Conservation (phyloP, 2,797 vertebrate species). For the Nasua narica region DNA sequence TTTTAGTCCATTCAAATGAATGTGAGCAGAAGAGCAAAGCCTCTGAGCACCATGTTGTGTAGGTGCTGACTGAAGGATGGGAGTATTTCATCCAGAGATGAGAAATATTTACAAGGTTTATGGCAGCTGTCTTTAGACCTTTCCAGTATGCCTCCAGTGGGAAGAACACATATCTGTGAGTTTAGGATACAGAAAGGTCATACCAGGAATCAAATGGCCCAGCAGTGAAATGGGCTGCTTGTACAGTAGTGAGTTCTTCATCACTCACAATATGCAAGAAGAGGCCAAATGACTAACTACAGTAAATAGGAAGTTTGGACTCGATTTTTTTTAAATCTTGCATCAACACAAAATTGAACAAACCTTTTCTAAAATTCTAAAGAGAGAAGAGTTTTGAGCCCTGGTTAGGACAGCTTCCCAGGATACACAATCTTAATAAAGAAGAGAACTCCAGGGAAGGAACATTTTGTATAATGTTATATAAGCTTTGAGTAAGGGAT, state of each 20-base stretch:
- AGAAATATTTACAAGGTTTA: not conserved
- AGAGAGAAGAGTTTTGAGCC: not conserved
- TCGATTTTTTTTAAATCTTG: not conserved
- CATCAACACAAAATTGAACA: not conserved
- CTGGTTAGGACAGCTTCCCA: not conserved
- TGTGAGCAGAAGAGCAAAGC: not conserved
- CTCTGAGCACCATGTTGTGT: not conserved
- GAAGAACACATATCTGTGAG: not conserved
- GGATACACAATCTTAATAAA: not conserved
- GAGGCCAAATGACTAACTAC: not conserved
- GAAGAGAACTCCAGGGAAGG: not conserved
- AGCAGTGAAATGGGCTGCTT: not conserved
- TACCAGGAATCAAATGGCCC: not conserved
- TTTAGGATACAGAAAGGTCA: not conserved
- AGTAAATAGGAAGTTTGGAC: not conserved
- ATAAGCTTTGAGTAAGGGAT: not conserved
- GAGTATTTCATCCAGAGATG: not conserved
- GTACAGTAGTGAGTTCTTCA: not conserved
- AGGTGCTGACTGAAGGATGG: not conserved
- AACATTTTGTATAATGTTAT: not conserved
- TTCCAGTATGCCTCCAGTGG: not conserved
- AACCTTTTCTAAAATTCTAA: not conserved
- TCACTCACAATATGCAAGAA: not conserved
- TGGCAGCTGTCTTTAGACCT: not conserved
- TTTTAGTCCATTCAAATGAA: not conserved